Evolutionary conservation across 2,797 vertebrate genomes (phyloP).

Genomic region (Siniperca undulata): DNA sequence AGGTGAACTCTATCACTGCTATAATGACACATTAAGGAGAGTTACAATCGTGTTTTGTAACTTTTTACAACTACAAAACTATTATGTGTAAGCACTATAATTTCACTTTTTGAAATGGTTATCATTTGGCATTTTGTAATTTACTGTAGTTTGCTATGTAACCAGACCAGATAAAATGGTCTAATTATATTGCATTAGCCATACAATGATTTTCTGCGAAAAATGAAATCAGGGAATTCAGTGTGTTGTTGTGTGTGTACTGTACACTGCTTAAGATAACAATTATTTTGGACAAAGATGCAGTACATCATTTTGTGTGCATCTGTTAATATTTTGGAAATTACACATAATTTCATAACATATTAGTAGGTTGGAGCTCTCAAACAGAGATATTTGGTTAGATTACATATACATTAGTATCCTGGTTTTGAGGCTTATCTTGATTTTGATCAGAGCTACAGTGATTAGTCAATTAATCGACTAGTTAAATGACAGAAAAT

Average conservation of each 20-base stretch:
- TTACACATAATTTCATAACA: not conserved
- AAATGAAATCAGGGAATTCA: not conserved
- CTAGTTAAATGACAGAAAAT: too few relatives aligned
- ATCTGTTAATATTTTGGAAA: too few relatives aligned
- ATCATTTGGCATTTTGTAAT: not conserved
- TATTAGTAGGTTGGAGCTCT: not conserved
- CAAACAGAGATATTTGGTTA: too few relatives aligned
- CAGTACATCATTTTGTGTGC: too few relatives aligned
- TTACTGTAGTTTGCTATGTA: not conserved
- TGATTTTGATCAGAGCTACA: too few relatives aligned
- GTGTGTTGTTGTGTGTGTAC: not conserved
- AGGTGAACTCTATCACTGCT: not conserved
- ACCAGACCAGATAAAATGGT: not conserved
- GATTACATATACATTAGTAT: too few relatives aligned
- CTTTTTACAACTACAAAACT: too few relatives aligned
- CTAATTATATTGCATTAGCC: too few relatives aligned
- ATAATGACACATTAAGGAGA: not conserved
- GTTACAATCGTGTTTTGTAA: not conserved
- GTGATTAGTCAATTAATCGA: too few relatives aligned
- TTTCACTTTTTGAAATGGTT: not conserved
- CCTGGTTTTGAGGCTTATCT: too few relatives aligned
- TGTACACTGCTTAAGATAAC: not conserved
- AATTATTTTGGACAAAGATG: not conserved
- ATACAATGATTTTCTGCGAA: too few relatives aligned
- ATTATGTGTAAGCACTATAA: not conserved